A percentile compares a stretch with the other conserved stretches of the same genome.
These are phyloP conservation scores for Poeciliopsis paucimaculata DNA, from an alignment of 2,797 vertebrate genomes.

Conservation along the genomic window DNA sequence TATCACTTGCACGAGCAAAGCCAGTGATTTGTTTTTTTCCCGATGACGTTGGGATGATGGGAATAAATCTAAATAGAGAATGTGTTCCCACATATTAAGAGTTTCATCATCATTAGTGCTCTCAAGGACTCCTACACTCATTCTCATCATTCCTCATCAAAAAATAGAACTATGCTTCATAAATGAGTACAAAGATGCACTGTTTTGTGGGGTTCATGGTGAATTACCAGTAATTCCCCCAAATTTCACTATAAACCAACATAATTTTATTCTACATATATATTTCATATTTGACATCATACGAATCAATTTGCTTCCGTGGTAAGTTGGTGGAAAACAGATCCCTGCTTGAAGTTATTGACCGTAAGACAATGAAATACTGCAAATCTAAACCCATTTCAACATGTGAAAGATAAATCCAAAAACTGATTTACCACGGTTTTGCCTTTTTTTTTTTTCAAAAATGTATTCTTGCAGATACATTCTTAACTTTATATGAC, in stretches of 20 bases:
- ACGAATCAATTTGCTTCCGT: not conserved
- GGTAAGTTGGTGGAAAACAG: not conserved
- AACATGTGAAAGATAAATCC: not conserved
- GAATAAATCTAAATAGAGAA: slow-evolving; percentile 22
- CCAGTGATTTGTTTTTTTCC: not conserved
- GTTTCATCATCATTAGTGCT: slow-evolving; percentile 32
- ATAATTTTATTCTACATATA: not conserved
- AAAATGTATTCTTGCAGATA: not conserved
- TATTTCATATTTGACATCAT: too few relatives aligned
- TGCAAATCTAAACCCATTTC: not conserved
- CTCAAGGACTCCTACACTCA: slow-evolving; percentile 15
- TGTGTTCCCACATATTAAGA: slow-evolving; percentile 22
- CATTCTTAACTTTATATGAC: not conserved
- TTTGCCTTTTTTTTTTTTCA: not conserved
- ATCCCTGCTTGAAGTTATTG: not conserved
- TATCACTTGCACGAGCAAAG: not conserved
- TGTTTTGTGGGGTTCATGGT: not conserved
- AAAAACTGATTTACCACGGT: not conserved
- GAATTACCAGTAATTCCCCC: not conserved
- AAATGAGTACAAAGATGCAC: not conserved
- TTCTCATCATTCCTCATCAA: not conserved
- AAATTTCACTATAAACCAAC: not conserved
- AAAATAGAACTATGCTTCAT: not conserved
- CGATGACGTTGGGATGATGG: slow-evolving; percentile 15
- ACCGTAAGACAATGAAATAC: not conserved